Evolutionary conservation across 2,113 vertebrate genomes (phyloP).

Genomic region (Ceyx melanurus): DNA sequence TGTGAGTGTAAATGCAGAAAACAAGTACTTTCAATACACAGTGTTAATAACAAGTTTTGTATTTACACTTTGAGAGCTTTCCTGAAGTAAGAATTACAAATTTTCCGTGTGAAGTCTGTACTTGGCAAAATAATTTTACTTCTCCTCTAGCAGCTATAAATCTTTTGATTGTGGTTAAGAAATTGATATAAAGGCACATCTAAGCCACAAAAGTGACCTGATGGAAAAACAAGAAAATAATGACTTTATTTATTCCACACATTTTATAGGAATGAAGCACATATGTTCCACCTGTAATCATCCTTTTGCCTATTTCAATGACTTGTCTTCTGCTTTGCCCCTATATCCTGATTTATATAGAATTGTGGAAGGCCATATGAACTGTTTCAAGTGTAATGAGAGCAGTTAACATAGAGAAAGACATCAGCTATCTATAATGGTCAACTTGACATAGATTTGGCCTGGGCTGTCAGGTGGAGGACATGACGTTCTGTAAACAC

Average conservation of each 20-base stretch:
- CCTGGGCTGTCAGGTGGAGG: not conserved
- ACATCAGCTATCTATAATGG: accelerated
- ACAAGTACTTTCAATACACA: not conserved
- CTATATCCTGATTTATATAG: not conserved
- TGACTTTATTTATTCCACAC: not conserved
- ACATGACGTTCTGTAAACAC: not conserved
- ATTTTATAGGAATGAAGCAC: not conserved
- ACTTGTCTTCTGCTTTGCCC: not conserved
- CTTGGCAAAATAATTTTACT: not conserved
- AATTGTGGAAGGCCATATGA: not conserved
- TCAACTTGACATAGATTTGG: not conserved
- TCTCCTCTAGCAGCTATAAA: not conserved
- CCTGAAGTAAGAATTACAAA: not conserved
- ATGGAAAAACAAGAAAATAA: not conserved
- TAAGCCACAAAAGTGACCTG: not conserved
- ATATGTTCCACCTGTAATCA: not conserved
- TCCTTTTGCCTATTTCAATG: not conserved
- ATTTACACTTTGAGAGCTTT: not conserved
- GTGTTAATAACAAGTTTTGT: not conserved
- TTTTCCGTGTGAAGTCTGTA: not conserved
- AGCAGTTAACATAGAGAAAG: not conserved
- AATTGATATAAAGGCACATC: not conserved
- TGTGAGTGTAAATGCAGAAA: slow-evolving; percentile 57
- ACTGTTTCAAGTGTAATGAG: not conserved
- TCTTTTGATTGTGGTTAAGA: not conserved